A percentile compares a stretch with the other conserved stretches of the same genome.
Conservation (phyloP, 2,797 vertebrate genomes). For the Zenarchopterus dispar region DNA sequence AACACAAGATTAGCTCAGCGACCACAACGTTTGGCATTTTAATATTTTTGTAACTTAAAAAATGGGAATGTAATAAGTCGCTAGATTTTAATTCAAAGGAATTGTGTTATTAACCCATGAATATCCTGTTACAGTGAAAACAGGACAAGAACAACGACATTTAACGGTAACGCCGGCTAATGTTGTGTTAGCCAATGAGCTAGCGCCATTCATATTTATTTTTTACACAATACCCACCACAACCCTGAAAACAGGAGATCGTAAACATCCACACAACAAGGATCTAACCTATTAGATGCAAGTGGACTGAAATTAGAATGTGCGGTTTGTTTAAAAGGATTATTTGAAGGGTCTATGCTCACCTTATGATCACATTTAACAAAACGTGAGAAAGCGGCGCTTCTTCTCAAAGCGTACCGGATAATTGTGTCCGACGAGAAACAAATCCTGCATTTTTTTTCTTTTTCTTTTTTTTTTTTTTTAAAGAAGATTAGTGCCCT, state of each 20-base stretch:
- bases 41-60: rapidly evolving
- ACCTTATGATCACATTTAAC: conserved; percentile 60
- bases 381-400: conserved; percentile 70
- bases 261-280: rapidly evolving
- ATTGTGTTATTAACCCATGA: rapidly evolving
- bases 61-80: rapidly evolving
- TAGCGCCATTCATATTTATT: conserved; percentile 57
- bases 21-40: background rate
- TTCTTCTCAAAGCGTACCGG: conserved; percentile 44
- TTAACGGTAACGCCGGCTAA: conserved; percentile 42
- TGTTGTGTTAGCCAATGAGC: conserved; percentile 58
- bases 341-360: conserved; percentile 15
- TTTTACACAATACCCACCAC: background rate
- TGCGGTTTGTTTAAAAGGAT: rapidly evolving
- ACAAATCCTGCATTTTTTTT: background rate
- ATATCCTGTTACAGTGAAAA: rapidly evolving
- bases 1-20: conserved; percentile 18
- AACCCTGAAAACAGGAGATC: rapidly evolving
- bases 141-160: background rate
- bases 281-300: rapidly evolving
- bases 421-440: conserved; percentile 65
- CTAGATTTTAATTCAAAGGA: rapidly evolving
- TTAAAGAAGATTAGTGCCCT: background rate
- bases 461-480: background rate
- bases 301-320: rapidly evolving